phyloP scores from a whole-genome alignment of 2,797 vertebrate species.

The Clangula hyemalis region DNA sequence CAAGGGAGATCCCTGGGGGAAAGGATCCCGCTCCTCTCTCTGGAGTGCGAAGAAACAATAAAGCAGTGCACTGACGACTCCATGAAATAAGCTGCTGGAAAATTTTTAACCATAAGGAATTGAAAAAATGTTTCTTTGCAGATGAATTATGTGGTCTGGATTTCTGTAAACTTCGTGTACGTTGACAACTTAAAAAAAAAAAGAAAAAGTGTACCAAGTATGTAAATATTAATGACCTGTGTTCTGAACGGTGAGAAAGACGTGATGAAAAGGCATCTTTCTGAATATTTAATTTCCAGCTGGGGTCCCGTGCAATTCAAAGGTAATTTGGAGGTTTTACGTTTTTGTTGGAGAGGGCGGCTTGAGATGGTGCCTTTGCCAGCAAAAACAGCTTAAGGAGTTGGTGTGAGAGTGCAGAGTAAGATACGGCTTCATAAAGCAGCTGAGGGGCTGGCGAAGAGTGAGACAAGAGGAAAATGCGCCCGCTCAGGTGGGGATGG shows the following conservation, averaged over 20 bases:
- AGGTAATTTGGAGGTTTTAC: not conserved
- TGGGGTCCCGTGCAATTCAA: not conserved
- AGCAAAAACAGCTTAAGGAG: not conserved
- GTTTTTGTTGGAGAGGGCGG: not conserved
- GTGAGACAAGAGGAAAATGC: not conserved
- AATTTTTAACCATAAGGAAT: not conserved
- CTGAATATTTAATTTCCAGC: not conserved
- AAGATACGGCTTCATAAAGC: not conserved
- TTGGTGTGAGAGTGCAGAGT: not conserved
- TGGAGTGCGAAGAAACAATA: not conserved
- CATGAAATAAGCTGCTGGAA: not conserved
- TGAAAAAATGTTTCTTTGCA: not conserved
- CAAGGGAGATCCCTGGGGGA: not conserved
- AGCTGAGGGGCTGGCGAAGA: not conserved
- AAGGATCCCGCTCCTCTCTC: not conserved
- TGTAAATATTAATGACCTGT: not conserved
- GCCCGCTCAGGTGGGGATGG: not conserved
- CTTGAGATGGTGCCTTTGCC: not conserved
- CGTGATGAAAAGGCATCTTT: not conserved
- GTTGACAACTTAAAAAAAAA: not conserved
- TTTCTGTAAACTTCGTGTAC: not conserved
- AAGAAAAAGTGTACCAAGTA: not conserved
- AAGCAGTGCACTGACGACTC: not conserved
- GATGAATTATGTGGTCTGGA: not conserved
- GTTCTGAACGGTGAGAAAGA: not conserved